Evolutionary conservation across 2,797 vertebrate genomes (phyloP), one percentile per base, ranked within the genome.

Genomic region (Valencia hispanica): DNA sequence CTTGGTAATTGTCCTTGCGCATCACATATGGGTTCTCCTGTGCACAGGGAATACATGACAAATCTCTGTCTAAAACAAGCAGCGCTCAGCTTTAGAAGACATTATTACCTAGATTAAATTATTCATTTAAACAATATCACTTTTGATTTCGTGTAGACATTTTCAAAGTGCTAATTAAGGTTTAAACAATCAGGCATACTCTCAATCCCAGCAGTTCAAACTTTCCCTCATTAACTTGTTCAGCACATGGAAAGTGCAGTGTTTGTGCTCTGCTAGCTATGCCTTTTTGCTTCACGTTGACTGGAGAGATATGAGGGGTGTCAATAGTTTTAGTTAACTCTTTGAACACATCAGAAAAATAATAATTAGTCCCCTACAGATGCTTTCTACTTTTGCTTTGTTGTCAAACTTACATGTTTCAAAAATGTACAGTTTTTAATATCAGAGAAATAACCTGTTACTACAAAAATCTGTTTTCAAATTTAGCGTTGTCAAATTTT

Each of bases 21-120:
- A 98, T 98, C 87, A 98, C 95, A 0, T 98, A 98, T 0, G 97
- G 97, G 87, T 98, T 97, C 85, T 98, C 97, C 97, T 98, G 89
- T 74, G 83, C 65, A 88, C 8, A n/a, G 15, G 71, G 71, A 22
- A 75, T 14, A 83, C 41, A 79, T 1, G 18, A 81, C 27, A 4
- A 51, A 30, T 17, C 77, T 88, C 22, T 73, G 18, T 77, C 18
- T 30, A 73, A 73, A 76, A 55, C 22, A 57, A 41, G 27, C 41
- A 59, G 30, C 53, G 53, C 77, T 53, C 27, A 57, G 25, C n/a
- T 68, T 53, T 48, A 79, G 45, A 17, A 53, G 8, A 27, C 25
- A 78, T 53, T 61, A 76, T 41, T 69, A 45, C 59, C 15, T 39
- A 22, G 1, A 78, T 55, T 70, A 68, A 80, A 74, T 8, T 5